Evolutionary conservation across 2,888 invertebrate species (phyloP), one percentile per base, ranked within the genome.

Genomic region (Drepana falcataria): DNA sequence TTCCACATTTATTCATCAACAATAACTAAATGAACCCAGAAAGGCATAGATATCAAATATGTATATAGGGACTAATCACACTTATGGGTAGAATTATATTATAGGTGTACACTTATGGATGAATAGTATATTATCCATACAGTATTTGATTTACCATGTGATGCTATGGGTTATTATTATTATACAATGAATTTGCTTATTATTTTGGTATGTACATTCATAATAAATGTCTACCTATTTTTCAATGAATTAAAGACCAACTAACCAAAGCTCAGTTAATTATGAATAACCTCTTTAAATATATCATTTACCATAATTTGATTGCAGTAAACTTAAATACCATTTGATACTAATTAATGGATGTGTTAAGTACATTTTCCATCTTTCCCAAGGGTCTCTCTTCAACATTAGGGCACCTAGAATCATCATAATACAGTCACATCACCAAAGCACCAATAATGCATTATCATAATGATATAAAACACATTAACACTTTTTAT

Each of bases 371-470:
- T 91, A 88, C 84, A 88, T 87, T 91, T 91, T 91, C 90, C 91
- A 91, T 80, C 91, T 79, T 83, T 91, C 91, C 91, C 91, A 91
- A 61, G 85, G 88, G 80, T 89, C 83, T 80, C 82, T 87, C 85
- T 91, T 91, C 90, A 91, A 89, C 91, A 91, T 91, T 69, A 91
- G 87, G 71, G 91, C 88, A 88, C 91, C 91, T 91, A 91, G 77
- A 91, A 91, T 83, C 72, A 65, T 73, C 71, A 63, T 63, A 70
- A 57, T 9, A 72, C 59, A 60, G 51, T 52, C 41, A 55, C 51
- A 52, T 54, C 55, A 56, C 51, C 57, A 44, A 58, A 55, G 57
- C 49, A 55, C 35, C 40, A 52, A 47, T 55, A 51, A 54, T 48
- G 47, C 40, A 47, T 35, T 21, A 21, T 21, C 21, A 21, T 21